Evolutionary conservation across 2,113 vertebrate species (phyloP).

Genomic region (Bubo blakistoni): DNA sequence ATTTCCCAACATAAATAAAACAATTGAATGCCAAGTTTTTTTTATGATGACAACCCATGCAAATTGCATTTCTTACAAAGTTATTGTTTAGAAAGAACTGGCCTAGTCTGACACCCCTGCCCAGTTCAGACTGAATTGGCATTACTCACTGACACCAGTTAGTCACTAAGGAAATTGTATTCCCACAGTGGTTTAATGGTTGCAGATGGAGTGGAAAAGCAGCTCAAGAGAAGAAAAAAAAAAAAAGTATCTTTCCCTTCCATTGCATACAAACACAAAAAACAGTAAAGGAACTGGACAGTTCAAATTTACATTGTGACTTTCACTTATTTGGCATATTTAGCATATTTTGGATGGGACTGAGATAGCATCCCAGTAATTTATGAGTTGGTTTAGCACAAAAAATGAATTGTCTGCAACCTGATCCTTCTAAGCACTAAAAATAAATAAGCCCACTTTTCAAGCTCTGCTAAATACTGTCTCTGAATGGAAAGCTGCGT

Average conservation of each 20-base stretch:
- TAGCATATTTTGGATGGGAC: not conserved
- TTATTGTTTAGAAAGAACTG: not conserved
- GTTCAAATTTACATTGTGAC: constrained; percentile 14
- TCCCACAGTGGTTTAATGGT: not conserved
- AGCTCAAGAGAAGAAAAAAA: not conserved
- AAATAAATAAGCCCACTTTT: constrained; percentile 9
- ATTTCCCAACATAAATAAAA: not conserved
- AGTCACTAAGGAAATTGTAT: not conserved
- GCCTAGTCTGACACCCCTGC: not conserved
- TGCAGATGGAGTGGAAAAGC: not conserved
- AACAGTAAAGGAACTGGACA: not conserved
- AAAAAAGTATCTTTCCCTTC: not conserved
- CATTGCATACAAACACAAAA: not conserved
- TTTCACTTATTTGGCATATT: not conserved
- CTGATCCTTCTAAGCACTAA: not conserved
- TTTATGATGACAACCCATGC: not conserved
- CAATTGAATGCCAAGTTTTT: not conserved
- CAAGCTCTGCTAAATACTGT: not conserved
- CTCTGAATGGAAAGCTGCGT: not conserved
- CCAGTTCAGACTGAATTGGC: not conserved
- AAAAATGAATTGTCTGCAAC: constrained; percentile 40
- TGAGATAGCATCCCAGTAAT: not conserved
- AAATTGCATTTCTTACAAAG: not conserved
- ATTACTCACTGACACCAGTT: not conserved
- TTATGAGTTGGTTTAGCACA: constrained; percentile 16